phyloP scores from a whole-genome alignment of 2,888 invertebrate genomes.

The Drosophila borborema region DNA sequence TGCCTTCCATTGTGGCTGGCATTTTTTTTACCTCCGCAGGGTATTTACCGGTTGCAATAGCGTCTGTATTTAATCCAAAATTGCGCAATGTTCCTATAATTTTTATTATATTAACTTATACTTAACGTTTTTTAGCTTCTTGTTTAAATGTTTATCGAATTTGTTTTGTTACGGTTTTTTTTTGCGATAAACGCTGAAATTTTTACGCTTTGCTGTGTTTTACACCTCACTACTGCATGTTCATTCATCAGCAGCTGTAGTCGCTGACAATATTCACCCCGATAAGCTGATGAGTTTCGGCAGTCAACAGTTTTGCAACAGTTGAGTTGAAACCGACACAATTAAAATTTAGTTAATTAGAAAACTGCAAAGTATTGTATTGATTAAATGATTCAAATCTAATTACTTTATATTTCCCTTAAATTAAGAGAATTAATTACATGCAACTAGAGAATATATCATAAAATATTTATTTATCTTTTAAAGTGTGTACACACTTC shows the following conservation, averaged over 20 bases:
- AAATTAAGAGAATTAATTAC: neutral
- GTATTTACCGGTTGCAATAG: slow-evolving; percentile 48
- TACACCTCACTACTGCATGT: slow-evolving; percentile 72
- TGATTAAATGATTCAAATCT: neutral
- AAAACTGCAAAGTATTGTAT: too few relatives aligned
- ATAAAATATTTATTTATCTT: neutral
- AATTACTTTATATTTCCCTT: neutral
- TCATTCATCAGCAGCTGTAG: slow-evolving; percentile 75
- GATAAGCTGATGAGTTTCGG: slow-evolving; percentile 14
- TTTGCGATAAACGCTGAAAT: slow-evolving; percentile 42
- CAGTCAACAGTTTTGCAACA: slow-evolving; percentile 43
- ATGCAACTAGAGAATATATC: neutral
- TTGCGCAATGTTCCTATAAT: neutral
- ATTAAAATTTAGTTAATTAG: neutral
- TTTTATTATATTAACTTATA: neutral
- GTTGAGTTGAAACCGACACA: neutral
- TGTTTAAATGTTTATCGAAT: slow-evolving; percentile 17
- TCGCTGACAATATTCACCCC: slow-evolving; percentile 40
- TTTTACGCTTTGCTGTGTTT: slow-evolving; percentile 66
- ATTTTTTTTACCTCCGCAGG: slow-evolving; percentile 19
- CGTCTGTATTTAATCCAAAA: slow-evolving; percentile 7
- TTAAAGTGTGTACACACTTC: slow-evolving; percentile 25
- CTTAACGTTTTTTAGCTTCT: slow-evolving; percentile 1
- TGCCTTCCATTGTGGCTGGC: slow-evolving; percentile 50
- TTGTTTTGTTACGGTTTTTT: slow-evolving; percentile 47